phyloP scores from a whole-genome alignment of 2,113 vertebrate species.

The Hipposideros armiger region DNA sequence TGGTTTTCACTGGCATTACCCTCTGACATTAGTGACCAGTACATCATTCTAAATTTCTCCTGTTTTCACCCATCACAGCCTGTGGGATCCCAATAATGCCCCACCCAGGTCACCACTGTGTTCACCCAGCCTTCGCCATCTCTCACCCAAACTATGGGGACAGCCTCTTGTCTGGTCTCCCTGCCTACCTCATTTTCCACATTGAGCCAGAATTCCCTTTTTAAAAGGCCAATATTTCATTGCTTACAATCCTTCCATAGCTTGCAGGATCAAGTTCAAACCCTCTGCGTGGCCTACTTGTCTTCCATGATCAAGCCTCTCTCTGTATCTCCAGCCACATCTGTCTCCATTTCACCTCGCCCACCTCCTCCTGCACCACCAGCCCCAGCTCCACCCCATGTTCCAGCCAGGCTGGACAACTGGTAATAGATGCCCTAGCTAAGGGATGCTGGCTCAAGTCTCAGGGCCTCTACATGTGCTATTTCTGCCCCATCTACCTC shows the following conservation, averaged over 20 bases:
- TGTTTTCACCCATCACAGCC: not conserved
- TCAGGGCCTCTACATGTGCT: not conserved
- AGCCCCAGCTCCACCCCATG: rapidly evolving
- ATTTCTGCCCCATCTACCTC: not conserved
- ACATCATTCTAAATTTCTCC: not conserved
- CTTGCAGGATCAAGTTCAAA: not conserved
- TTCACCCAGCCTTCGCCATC: too few relatives aligned
- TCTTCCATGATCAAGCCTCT: not conserved
- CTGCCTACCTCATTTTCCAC: not conserved
- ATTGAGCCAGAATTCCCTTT: not conserved
- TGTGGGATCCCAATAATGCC: rapidly evolving
- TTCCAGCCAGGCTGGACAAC: not conserved
- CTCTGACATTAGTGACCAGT: rapidly evolving
- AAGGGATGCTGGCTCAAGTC: not conserved
- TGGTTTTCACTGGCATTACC: not conserved
- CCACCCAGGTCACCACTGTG: not conserved
- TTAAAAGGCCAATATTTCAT: not conserved
- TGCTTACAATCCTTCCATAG: not conserved
- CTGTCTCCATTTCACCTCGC: not conserved
- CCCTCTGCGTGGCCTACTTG: rapidly evolving
- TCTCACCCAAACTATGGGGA: not conserved
- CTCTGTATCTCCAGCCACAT: not conserved
- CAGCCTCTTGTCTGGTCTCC: not conserved
- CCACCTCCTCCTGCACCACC: too few relatives aligned
- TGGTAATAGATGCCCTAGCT: not conserved